phyloP scores from a whole-genome alignment of 1,140 invertebrate species.

The Sarcophaga peregrina region DNA sequence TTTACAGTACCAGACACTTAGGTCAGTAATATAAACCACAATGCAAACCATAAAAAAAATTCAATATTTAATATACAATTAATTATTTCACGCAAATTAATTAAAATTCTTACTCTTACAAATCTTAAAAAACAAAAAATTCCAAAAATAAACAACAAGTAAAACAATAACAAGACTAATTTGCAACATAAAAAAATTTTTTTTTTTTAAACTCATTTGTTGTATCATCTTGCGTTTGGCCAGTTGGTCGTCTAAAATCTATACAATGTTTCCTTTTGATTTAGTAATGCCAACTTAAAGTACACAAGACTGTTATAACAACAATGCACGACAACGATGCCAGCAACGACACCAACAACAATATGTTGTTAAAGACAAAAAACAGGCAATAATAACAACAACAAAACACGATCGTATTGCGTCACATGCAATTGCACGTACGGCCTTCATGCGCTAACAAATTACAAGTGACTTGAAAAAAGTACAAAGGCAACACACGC shows the following conservation, averaged over 20 bases:
- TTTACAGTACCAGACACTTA: too few species aligned
- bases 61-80: too few species aligned
- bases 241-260: neutral
- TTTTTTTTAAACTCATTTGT: neutral
- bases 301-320: too few species aligned
- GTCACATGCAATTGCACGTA: slow-evolving; percentile 38
- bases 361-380: too few species aligned
- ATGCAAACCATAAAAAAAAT: too few species aligned
- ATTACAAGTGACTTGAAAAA: slow-evolving; percentile 19
- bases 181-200: neutral
- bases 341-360: neutral
- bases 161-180: neutral
- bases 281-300: neutral
- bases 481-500: too few species aligned
- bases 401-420: neutral
- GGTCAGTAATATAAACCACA: too few species aligned
- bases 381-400: neutral
- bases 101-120: too few species aligned
- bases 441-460: slow-evolving; percentile 32
- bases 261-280: slow-evolving; percentile 17
- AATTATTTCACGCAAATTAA: too few species aligned
- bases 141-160: too few species aligned
- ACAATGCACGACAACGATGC: neutral
- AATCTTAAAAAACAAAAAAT: too few species aligned
- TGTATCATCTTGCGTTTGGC: neutral